Base-by-base conservation (phyloP, 2,113 vertebrate genomes). In the Chloebia gouldiae region DNA sequence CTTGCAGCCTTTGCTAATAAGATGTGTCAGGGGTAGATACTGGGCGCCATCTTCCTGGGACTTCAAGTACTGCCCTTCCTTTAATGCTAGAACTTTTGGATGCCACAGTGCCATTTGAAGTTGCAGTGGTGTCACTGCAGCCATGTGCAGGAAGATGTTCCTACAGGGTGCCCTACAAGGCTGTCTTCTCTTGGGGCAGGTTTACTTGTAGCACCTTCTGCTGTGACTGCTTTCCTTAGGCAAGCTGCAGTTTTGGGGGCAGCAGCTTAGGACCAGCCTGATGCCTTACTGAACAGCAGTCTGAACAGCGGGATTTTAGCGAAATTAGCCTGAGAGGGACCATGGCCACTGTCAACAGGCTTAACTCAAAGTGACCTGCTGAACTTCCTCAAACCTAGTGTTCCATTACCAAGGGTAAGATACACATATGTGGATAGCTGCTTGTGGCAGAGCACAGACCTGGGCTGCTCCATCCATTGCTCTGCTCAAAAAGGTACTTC, bases 1-100 rank as follows among this genome's bases (percentile, higher is more conserved):
- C 54, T 71, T 64, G 28, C 18, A 47, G 30, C 30, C 35, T 75
- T 50, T 79, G 39, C 40, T 50, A 25, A 19, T 50, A 23, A 68
- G 44, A 19, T 8, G 12, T 39, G 59, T n/a, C 31, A 68, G 13
- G 40, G 30, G 8, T 24, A 45, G 39, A 8, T 12, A 10, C 12
- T 7, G 42, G 12, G 13, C 30, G 27, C 56, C 50, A 59, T 0
- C 11, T 47, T 83, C 57, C 73, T 0, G 0, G 9, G 71, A 7
- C 37, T 14, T 84, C 11, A 23, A 31, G n/a, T 42, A 5, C 22
- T 71, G 25, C 28, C 12, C 15, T 75, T 9, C 30, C 28, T 87
- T 91, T 59, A 23, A 10, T 47, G 35, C 64, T 21, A 9, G 16
- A 68, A 5, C 20, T 27, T 79, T 15, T 22, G 40, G 54, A 9